phyloP scores from a whole-genome alignment of 2,113 vertebrate species.

The Chionomys nivalis region DNA sequence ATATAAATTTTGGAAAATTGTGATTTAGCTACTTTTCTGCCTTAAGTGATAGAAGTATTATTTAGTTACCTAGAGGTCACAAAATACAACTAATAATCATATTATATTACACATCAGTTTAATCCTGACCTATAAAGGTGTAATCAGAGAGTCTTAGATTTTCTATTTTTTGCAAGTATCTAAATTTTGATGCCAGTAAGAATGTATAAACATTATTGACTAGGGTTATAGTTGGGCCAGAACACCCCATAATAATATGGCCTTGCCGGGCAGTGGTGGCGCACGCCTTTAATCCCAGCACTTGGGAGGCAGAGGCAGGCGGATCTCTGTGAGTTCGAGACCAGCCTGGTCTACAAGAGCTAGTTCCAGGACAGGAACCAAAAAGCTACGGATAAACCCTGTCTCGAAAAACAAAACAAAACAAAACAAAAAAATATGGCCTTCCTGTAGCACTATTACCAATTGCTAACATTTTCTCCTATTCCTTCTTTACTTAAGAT shows the following conservation, averaged over 20 bases:
- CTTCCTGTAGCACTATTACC: background rate
- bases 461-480: slow-evolving; percentile 1
- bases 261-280: too few species aligned
- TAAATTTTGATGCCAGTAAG: background rate
- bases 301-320: too few species aligned
- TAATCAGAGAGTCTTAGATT: background rate
- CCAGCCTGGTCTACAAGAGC: too few species aligned
- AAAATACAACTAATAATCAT: background rate
- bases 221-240: background rate
- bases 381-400: too few species aligned
- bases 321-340: too few species aligned
- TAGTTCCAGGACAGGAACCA: too few species aligned
- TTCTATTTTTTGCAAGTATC: background rate
- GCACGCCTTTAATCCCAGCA: too few species aligned
- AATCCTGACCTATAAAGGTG: background rate
- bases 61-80: background rate
- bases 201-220: background rate
- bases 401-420: too few species aligned
- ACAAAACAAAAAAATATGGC: too few species aligned
- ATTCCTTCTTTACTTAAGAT: background rate
- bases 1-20: background rate
- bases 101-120: background rate
- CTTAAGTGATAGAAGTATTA: background rate
- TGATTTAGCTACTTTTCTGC: background rate
- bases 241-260: background rate